Conservation (phyloP, 2,113 vertebrate species). For the Mustela nigripes region DNA sequence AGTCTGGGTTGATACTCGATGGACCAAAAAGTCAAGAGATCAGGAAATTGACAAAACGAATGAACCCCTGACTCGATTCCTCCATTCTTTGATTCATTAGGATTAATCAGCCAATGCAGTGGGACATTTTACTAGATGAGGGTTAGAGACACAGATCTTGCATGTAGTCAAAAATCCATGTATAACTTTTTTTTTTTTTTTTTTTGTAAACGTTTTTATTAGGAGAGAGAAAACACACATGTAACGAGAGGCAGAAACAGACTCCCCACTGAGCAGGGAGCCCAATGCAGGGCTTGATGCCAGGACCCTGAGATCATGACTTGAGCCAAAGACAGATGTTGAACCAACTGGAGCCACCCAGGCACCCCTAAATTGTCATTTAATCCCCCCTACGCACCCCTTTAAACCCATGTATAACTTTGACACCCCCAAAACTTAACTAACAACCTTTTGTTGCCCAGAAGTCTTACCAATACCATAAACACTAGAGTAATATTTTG, state of each 20-base stretch:
- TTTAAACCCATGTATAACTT: background rate
- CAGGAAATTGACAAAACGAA: background rate
- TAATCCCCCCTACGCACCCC: too few relatives aligned
- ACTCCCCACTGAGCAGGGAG: too few relatives aligned
- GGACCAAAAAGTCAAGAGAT: background rate
- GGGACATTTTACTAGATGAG: background rate
- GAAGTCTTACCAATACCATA: background rate
- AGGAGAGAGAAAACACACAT: too few relatives aligned
- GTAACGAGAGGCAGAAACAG: too few relatives aligned
- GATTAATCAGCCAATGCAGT: accelerated
- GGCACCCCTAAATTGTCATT: too few relatives aligned
- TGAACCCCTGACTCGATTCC: accelerated
- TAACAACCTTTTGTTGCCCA: background rate
- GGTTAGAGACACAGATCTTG: background rate
- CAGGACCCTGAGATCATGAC: too few relatives aligned
- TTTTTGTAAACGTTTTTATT: too few relatives aligned
- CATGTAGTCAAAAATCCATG: background rate
- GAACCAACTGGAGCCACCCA: too few relatives aligned
- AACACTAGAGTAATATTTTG: background rate
- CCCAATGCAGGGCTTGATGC: too few relatives aligned
- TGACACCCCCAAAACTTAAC: background rate
- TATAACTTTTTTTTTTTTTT: background rate
- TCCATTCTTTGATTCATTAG: background rate
- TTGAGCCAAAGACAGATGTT: too few relatives aligned
- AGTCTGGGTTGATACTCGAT: background rate